Percentiles rank a stretch among this genome's conserved stretches.
Conservation (phyloP, 2,113 vertebrate genomes). For the Microcebus griseorufus region DNA sequence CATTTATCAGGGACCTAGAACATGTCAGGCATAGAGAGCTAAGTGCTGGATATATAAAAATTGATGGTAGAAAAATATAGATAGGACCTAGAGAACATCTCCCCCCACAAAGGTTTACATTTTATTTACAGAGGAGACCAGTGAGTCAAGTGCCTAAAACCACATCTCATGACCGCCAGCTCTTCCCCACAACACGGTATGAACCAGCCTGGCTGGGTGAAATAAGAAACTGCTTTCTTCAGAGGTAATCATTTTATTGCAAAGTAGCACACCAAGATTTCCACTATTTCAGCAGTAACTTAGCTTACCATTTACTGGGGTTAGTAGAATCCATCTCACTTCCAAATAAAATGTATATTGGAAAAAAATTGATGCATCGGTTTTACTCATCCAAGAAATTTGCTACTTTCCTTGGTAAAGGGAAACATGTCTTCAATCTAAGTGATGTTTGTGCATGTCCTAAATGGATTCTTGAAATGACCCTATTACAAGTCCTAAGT, state of each 20-base stretch:
- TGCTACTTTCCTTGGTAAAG: neutral
- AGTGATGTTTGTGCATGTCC: neutral
- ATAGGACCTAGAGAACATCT: too few relatives aligned
- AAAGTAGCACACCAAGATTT: neutral
- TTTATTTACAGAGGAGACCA: neutral
- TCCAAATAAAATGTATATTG: neutral
- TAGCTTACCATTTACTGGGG: too few relatives aligned
- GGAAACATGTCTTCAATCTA: neutral
- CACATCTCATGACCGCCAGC: neutral
- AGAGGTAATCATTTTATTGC: neutral
- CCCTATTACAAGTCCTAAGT: neutral
- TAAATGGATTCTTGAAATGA: neutral
- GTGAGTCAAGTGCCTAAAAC: neutral
- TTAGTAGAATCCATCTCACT: neutral
- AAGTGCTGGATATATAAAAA: neutral
- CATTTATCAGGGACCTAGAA: neutral
- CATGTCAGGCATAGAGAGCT: neutral
- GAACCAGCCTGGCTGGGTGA: too few relatives aligned
- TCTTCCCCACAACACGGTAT: too few relatives aligned
- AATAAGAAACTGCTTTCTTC: neutral
- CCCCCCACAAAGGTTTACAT: neutral
- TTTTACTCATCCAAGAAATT: neutral
- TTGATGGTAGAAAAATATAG: neutral
- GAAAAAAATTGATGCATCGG: neutral
- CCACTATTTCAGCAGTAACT: too few relatives aligned